Conservation (phyloP, 2,797 vertebrate genomes). For the Sorex maritimensis region DNA sequence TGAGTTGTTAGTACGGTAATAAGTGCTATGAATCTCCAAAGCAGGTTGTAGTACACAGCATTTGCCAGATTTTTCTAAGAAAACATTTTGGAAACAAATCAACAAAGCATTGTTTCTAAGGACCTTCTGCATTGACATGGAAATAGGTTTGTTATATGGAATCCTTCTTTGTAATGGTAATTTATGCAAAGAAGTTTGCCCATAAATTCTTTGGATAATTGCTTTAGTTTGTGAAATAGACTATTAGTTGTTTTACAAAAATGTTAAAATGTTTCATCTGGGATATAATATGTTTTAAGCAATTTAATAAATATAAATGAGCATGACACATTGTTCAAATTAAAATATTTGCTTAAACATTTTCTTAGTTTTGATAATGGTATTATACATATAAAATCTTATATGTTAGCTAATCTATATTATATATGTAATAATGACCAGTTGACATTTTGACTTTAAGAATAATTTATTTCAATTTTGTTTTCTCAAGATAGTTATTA, state of each 20-base stretch:
- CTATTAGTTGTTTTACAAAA: constrained; percentile 33
- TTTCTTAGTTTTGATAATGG: no score
- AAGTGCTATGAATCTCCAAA: neutral
- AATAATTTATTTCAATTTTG: constrained; percentile 36
- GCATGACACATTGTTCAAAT: constrained; percentile 23
- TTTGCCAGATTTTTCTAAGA: constrained; percentile 57
- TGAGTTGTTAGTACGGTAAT: constrained; percentile 25
- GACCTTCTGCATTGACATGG: neutral
- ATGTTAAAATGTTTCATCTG: neutral
- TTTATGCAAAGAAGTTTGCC: constrained; percentile 63
- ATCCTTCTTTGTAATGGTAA: constrained; percentile 60
- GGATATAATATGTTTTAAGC: constrained; percentile 29
- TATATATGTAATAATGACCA: neutral
- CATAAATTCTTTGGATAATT: constrained; percentile 62
- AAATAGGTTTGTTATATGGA: constrained; percentile 39
- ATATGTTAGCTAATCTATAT: no score
- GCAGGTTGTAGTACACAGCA: neutral
- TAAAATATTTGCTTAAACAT: constrained; percentile 59
- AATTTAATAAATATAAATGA: constrained; percentile 62
- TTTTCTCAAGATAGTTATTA: constrained; percentile 50
- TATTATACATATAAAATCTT: no score
- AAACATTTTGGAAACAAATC: constrained; percentile 14
- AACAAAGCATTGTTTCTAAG: constrained; percentile 53
- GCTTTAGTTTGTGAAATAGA: constrained; percentile 66
- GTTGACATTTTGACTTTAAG: constrained; percentile 30